These are phyloP conservation scores for Trichonephila clavata DNA, from an alignment of 1,140 invertebrate genomes.

Conservation along the genomic window DNA sequence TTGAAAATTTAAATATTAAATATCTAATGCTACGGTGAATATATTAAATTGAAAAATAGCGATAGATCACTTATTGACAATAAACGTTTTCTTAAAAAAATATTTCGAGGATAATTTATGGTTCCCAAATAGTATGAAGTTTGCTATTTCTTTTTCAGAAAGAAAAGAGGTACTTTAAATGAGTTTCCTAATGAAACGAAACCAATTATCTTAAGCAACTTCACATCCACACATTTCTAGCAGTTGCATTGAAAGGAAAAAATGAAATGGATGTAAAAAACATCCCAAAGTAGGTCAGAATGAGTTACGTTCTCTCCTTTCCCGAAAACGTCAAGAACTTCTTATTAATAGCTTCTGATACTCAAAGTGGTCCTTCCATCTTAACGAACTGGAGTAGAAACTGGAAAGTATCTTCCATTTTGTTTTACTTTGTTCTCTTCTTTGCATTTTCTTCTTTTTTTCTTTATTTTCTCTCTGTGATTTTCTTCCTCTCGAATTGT, in stretches of 20 bases:
- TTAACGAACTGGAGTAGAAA: constrained; percentile 63
- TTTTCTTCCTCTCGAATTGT: constrained; percentile 42
- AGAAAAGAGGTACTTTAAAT: background rate
- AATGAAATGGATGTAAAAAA: constrained; percentile 23
- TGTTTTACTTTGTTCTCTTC: constrained; percentile 17
- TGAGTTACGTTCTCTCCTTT: constrained; percentile 36
- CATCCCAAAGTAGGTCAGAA: constrained; percentile 39
- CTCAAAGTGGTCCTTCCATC: constrained; percentile 57
- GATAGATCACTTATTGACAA: too few relatives aligned
- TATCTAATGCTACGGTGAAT: too few relatives aligned
- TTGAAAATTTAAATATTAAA: too few relatives aligned
- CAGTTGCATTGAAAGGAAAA: background rate
- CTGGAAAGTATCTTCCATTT: constrained; percentile 41
- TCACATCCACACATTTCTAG: background rate
- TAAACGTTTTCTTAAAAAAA: too few relatives aligned
- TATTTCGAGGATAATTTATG: background rate
- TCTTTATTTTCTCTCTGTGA: constrained; percentile 9
- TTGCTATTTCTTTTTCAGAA: background rate
- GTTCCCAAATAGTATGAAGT: background rate
- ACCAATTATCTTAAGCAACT: constrained; percentile 26
- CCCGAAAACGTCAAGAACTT: constrained; percentile 53
- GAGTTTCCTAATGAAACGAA: background rate
- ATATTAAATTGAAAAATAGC: too few relatives aligned
- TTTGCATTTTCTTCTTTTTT: background rate
- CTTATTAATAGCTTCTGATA: constrained; percentile 53